A percentile compares a stretch with the other conserved stretches of the same genome.
phyloP scores from a whole-genome alignment of 2,113 vertebrate species.

The Dicentrarchus labrax region DNA sequence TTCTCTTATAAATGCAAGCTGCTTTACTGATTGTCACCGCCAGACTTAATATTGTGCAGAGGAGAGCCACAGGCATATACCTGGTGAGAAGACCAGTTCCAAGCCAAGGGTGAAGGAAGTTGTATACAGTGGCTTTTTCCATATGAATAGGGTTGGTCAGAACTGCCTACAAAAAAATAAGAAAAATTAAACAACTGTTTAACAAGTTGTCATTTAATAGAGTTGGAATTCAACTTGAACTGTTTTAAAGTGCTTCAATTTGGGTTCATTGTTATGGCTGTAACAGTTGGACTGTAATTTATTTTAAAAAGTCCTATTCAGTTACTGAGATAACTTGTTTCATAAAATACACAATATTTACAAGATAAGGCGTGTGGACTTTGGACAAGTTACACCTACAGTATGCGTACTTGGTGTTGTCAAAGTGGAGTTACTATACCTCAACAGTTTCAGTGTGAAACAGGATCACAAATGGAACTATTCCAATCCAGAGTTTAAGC shows the following conservation, averaged over 20 bases:
- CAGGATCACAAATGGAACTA: slow-evolving; percentile 85
- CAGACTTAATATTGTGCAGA: not conserved
- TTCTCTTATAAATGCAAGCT: too few relatives aligned
- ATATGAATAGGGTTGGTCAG: slow-evolving; percentile 89
- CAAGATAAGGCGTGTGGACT: not conserved
- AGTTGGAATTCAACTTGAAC: not conserved
- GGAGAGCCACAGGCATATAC: slow-evolving; percentile 67
- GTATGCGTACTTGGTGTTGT: not conserved
- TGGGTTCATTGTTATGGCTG: not conserved
- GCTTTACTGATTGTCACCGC: too few relatives aligned
- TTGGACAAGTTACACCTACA: not conserved
- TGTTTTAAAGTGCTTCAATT: too few relatives aligned
- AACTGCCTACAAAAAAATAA: slow-evolving; percentile 80
- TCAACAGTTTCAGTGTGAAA: slow-evolving; percentile 90
- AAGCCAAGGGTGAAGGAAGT: slow-evolving; percentile 95
- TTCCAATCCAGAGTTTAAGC: slow-evolving; percentile 92
- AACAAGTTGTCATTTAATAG: not conserved
- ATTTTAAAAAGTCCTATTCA: not conserved
- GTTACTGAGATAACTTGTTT: not conserved
- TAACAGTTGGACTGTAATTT: not conserved
- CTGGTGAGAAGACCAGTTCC: slow-evolving; percentile 96
- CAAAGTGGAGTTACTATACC: slow-evolving; percentile 75
- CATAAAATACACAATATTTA: not conserved
- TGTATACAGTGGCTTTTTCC: slow-evolving; percentile 89
- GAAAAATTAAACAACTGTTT: not conserved